Percentiles rank a stretch among this genome's conserved stretches.
Conservation (phyloP, 1,140 invertebrate genomes). For the Aphaenogaster ashmeadi region DNA sequence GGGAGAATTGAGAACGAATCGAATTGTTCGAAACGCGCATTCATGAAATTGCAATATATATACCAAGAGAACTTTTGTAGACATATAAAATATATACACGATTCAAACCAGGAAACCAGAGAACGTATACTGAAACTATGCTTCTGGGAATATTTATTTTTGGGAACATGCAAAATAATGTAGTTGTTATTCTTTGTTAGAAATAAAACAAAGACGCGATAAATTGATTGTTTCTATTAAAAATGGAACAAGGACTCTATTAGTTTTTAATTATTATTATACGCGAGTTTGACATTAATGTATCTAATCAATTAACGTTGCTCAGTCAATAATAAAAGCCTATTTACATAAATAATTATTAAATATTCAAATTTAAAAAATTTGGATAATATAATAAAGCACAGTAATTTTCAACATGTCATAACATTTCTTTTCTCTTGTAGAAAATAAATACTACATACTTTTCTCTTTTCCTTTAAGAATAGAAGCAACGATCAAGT, state of each 20-base stretch:
- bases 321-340: neutral
- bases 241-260: neutral
- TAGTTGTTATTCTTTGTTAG: neutral
- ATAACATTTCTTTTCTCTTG: neutral
- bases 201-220: neutral
- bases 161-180: neutral
- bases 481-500: neutral
- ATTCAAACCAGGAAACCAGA: neutral
- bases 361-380: neutral
- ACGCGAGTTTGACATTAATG: neutral
- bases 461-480: neutral
- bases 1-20: neutral
- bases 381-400: neutral
- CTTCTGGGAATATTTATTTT: neutral
- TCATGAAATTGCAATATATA: neutral
- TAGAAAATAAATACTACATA: neutral
- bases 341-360: neutral
- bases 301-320: neutral
- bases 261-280: neutral
- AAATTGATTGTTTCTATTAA: neutral
- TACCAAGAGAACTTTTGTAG: neutral
- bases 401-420: neutral
- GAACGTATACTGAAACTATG: neutral
- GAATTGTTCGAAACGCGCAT: neutral
- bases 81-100: neutral